Percentiles rank a stretch among this genome's conserved stretches.
Evolutionary conservation across 1,140 invertebrate species (phyloP).

Genomic region (Branchinecta lindahli): DNA sequence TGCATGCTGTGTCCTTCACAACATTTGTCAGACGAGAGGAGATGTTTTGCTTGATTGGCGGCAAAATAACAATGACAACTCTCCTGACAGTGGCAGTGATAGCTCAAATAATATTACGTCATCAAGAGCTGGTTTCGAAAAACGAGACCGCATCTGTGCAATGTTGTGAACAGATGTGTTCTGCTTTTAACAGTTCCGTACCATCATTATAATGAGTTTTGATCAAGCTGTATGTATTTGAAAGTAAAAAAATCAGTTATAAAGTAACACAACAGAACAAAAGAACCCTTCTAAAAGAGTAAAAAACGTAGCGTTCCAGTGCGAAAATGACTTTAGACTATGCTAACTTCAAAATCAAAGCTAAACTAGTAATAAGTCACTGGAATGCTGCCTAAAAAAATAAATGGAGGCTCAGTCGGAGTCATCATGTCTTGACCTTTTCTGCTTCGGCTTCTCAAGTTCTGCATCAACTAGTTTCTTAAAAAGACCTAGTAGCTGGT

Average conservation of each 20-base stretch:
- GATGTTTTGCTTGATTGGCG: conserved; percentile 4
- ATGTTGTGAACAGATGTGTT: background rate
- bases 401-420: conserved; percentile 5
- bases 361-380: conserved; percentile 9
- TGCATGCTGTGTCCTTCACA: conserved; percentile 1
- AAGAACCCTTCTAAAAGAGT: too few relatives aligned
- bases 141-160: conserved; percentile 6
- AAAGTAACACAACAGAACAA: background rate
- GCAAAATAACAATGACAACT: background rate
- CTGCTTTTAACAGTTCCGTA: background rate
- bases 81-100: conserved; percentile 4
- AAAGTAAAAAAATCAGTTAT: conserved; percentile 6
- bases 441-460: background rate
- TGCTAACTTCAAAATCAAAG: background rate
- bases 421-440: background rate
- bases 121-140: conserved; percentile 6
- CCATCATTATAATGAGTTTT: background rate
- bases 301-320: background rate
- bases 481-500: background rate
- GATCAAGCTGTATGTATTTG: background rate
- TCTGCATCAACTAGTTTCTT: background rate
- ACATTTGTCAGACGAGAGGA: background rate
- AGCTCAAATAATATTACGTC: background rate
- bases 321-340: conserved; percentile 5
- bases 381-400: conserved; percentile 8